phyloP scores from a whole-genome alignment of 2,113 vertebrate species.

The Ginglymostoma cirratum region DNA sequence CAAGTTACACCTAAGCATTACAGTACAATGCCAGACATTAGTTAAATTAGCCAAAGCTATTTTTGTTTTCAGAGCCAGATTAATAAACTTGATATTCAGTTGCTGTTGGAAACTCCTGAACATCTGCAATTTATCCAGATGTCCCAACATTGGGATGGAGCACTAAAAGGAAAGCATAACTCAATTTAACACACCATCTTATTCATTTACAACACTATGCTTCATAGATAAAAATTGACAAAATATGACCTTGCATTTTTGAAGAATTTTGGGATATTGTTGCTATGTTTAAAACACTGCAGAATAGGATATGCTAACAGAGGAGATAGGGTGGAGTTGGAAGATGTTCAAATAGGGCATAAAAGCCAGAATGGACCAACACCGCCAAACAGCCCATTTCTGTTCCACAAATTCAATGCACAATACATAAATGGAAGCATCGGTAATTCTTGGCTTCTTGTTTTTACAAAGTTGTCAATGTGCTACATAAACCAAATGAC shows the following conservation, averaged over 20 bases:
- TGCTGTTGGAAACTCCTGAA: neutral
- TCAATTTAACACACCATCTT: neutral
- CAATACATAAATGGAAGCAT: neutral
- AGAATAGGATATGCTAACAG: neutral
- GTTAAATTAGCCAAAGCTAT: neutral
- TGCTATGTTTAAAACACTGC: neutral
- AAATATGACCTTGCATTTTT: neutral
- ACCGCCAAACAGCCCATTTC: neutral
- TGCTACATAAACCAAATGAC: neutral
- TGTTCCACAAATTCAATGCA: neutral
- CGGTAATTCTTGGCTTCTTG: neutral
- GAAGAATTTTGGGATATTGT: neutral
- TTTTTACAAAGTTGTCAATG: neutral
- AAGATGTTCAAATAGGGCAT: neutral
- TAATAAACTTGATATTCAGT: neutral
- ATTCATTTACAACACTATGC: neutral
- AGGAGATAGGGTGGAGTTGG: neutral
- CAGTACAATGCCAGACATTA: neutral
- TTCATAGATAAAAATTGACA: neutral
- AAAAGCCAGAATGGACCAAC: neutral
- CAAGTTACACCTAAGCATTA: neutral
- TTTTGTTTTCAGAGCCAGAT: neutral
- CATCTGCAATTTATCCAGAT: neutral
- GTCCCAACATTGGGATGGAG: neutral
- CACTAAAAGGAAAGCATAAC: neutral